Base-by-base conservation (phyloP, 2,113 vertebrate genomes). In the Sminthopsis crassicaudata region DNA sequence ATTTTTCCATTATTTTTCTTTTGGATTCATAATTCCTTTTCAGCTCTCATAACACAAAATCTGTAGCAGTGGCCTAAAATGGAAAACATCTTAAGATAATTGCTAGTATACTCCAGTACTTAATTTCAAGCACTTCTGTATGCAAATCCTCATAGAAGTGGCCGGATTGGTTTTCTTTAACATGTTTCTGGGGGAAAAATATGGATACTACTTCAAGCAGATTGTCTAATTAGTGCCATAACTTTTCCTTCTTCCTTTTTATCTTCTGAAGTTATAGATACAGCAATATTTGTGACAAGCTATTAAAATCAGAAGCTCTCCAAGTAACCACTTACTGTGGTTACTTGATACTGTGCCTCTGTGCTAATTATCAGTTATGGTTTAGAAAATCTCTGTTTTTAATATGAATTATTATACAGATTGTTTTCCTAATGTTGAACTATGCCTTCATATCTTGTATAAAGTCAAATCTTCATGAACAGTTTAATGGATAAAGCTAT, bases 1-100 rank as follows among this genome's bases (percentile, higher is more conserved):
- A 98, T 97, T 96, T 96, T 95, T 96, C 89, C 97, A 97, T n/a
- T 42, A n/a, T 84, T 42, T 94, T 93, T 94, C 52, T 93, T 26
- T 42, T 76, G 89, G 53, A 53, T 96, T 95, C 92, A 60, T 67
- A 93, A 92, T 7, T 88, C 93, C 90, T 95, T 90, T 42, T 26
- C 8, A 0, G 94, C 54, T 51, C 57, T 91, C 12, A 12, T 52
- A 93, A 54, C 24, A 55, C 94, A 50, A 11, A 95, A 96, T 96
- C 96, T 76, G 50, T 96, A 91, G 97, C 96, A 92, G 27, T 88
- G 90, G 90, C 92, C 94, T 95, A 50, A 93, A 95, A 92, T 0
- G 50, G 93, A 60, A 36, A 22, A 93, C 92, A 89, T 96, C 97
- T 97, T 90, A 91, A 95, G 91, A 53, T 94, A 96, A 98, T 95